Conservation (phyloP, 2,888 invertebrate genomes). For the Apamea anceps region DNA sequence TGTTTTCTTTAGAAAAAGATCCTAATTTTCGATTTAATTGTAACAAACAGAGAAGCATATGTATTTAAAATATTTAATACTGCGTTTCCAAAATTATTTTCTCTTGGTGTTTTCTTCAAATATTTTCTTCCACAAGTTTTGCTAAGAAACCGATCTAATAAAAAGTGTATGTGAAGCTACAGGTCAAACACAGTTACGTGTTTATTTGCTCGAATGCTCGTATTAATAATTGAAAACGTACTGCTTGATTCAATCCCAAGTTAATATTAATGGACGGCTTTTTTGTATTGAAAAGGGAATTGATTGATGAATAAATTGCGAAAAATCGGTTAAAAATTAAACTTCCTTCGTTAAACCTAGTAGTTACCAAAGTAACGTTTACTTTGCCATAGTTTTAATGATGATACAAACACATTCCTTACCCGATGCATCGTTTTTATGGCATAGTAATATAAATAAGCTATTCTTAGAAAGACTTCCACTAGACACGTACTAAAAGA, state of each 20-base stretch:
- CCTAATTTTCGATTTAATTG: neutral
- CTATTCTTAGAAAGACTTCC: neutral
- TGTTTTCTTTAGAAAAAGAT: neutral
- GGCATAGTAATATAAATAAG: neutral
- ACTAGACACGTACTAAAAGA: neutral
- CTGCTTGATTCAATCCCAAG: constrained; percentile 17
- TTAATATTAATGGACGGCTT: constrained; percentile 5
- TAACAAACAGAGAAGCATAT: neutral
- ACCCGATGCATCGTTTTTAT: neutral
- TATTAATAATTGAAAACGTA: constrained; percentile 35
- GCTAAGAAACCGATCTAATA: constrained; percentile 21
- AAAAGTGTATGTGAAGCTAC: constrained; percentile 56
- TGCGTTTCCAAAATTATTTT: neutral
- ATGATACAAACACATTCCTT: neutral
- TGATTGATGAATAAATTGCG: constrained; percentile 4
- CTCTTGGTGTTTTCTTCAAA: neutral
- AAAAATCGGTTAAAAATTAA: neutral
- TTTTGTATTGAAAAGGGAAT: constrained; percentile 9
- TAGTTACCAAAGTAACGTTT: too few species aligned
- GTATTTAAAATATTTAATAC: neutral
- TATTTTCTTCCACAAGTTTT: constrained; percentile 13
- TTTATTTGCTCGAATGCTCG: constrained; percentile 35
- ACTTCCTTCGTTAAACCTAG: neutral
- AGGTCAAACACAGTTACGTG: constrained; percentile 50
- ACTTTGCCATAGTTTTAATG: neutral